phyloP scores from a whole-genome alignment of 2,113 vertebrate genomes.

The human (Homo sapiens) region DNA sequence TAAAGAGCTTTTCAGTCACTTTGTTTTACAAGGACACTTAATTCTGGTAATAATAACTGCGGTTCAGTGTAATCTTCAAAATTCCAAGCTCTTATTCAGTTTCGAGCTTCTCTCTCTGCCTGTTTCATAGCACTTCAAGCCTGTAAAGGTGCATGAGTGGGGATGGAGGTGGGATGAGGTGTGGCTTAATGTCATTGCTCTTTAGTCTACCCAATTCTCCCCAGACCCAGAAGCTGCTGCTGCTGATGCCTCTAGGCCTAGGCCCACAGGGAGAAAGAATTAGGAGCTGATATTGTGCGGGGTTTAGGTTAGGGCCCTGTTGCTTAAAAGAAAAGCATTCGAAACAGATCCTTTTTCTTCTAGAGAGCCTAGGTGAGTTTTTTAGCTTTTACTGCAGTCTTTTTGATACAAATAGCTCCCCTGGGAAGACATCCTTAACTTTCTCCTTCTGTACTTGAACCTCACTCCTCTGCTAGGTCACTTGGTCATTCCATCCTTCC shows the following conservation, averaged over 20 bases:
- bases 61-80: neutral
- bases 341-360: neutral
- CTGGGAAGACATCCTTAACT: neutral
- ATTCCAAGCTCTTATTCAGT: neutral
- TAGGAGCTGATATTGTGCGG: fast-evolving
- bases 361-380: neutral
- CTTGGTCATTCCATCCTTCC: neutral
- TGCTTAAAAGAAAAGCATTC: neutral
- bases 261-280: neutral
- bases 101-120: neutral
- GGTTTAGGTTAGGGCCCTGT: neutral
- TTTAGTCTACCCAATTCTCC: neutral
- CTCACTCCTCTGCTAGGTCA: neutral
- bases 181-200: fast-evolving
- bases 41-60: neutral
- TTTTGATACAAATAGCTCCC: neutral
- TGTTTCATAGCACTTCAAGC: neutral
- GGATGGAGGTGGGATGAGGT: neutral
- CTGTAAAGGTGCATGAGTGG: neutral
- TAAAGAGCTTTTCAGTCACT: neutral
- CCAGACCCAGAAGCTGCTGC: neutral
- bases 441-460: neutral
- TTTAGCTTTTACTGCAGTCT: neutral
- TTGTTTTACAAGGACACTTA: neutral
- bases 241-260: neutral